phyloP scores from a whole-genome alignment of 2,888 invertebrate species.

The Zygaena filipendulae region DNA sequence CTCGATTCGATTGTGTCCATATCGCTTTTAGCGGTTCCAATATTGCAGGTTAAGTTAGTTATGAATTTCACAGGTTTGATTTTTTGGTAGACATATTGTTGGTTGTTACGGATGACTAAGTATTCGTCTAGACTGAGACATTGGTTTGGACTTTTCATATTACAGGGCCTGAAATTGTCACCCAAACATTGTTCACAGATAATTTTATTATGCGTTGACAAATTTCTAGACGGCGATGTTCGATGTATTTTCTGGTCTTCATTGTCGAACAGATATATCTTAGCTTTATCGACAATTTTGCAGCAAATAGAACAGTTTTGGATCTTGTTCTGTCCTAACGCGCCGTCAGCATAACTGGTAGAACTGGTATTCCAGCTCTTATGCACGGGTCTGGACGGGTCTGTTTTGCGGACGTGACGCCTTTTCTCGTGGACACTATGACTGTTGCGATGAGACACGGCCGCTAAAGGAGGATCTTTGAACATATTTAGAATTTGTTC shows the following conservation, averaged over 20 bases:
- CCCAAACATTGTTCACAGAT: slow-evolving; percentile 46
- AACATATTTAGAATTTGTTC: slow-evolving; percentile 57
- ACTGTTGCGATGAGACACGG: slow-evolving; percentile 36
- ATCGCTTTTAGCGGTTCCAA: slow-evolving; percentile 10
- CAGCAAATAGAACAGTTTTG: slow-evolving; percentile 50
- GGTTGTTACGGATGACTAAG: slow-evolving; percentile 53
- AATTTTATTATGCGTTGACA: slow-evolving; percentile 42
- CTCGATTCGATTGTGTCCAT: slow-evolving; percentile 17
- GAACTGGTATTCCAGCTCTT: slow-evolving; percentile 33
- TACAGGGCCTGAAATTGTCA: slow-evolving; percentile 40
- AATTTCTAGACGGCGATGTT: slow-evolving; percentile 43
- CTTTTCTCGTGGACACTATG: slow-evolving; percentile 32
- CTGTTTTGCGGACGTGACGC: slow-evolving; percentile 47
- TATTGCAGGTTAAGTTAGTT: slow-evolving; percentile 20
- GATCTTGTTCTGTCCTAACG: slow-evolving; percentile 34
- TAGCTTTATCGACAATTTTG: slow-evolving; percentile 37
- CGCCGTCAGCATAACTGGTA: slow-evolving; percentile 27
- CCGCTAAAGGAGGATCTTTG: slow-evolving; percentile 51
- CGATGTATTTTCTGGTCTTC: slow-evolving; percentile 53
- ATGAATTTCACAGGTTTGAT: slow-evolving; percentile 27
- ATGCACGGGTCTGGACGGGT: slow-evolving; percentile 41
- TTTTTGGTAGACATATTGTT: slow-evolving; percentile 55
- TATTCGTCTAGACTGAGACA: slow-evolving; percentile 45
- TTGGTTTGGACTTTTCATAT: slow-evolving; percentile 44
- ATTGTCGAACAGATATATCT: slow-evolving; percentile 51